Conservation (phyloP, 2,888 invertebrate species). For the Syrista parreyssii region DNA sequence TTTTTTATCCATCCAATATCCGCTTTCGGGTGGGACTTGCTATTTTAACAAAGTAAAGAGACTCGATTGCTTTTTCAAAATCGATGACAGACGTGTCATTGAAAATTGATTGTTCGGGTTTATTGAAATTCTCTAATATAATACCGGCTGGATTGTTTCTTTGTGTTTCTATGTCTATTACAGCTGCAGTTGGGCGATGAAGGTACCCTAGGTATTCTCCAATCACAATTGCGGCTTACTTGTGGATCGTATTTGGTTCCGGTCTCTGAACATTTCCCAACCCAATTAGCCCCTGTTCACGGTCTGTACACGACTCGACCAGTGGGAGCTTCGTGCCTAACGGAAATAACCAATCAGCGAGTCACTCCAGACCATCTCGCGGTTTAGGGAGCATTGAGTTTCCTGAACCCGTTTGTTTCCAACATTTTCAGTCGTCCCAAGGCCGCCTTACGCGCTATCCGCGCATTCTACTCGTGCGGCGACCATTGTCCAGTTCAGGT, state of each 20-base stretch:
- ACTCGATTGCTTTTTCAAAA: background rate
- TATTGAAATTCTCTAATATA: background rate
- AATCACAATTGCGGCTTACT: background rate
- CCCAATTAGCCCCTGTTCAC: conserved; percentile 4
- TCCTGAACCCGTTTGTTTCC: conserved; percentile 43
- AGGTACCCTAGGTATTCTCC: background rate
- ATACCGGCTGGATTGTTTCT: background rate
- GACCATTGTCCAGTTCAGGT: background rate
- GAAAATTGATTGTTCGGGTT: background rate
- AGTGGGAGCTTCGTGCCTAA: conserved; percentile 43
- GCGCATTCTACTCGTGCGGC: background rate
- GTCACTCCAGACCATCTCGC: conserved; percentile 13
- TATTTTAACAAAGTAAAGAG: background rate
- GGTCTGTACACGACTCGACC: conserved; percentile 26
- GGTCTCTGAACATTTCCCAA: conserved; percentile 2
- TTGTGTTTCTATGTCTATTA: background rate
- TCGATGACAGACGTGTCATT: background rate
- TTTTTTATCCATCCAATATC: background rate
- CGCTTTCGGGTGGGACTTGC: background rate
- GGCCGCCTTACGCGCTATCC: conserved; percentile 37
- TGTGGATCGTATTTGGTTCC: conserved; percentile 1
- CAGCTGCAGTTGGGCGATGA: background rate
- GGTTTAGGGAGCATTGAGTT: conserved; percentile 49
- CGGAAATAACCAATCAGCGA: conserved; percentile 51
- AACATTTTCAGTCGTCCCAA: conserved; percentile 53